Conservation (phyloP, 2,888 invertebrate genomes). For the Lymantria dispar region DNA sequence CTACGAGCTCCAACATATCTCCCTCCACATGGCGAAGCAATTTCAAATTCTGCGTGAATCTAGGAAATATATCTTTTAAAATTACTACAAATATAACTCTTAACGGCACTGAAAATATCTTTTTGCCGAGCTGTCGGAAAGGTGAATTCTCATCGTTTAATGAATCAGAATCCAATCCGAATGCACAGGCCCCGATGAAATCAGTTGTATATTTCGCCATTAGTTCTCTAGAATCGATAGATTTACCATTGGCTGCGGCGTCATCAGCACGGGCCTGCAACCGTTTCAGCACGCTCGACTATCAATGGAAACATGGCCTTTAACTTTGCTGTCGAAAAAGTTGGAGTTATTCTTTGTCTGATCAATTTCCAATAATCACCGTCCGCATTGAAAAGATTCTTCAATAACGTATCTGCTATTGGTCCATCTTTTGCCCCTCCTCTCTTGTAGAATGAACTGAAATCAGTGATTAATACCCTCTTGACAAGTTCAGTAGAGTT, state of each 20-base stretch:
- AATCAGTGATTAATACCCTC: slow-evolving; percentile 17
- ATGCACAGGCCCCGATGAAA: slow-evolving; percentile 52
- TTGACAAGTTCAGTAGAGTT: slow-evolving; percentile 15
- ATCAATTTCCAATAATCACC: slow-evolving; percentile 50
- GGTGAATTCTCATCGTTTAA: slow-evolving; percentile 43
- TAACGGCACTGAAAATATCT: slow-evolving; percentile 6
- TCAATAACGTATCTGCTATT: slow-evolving; percentile 29
- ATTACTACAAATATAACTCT: slow-evolving; percentile 1
- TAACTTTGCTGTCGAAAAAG: slow-evolving; percentile 31
- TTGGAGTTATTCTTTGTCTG: slow-evolving; percentile 37
- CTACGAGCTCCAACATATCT: slow-evolving; percentile 14
- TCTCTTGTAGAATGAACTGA: slow-evolving; percentile 16
- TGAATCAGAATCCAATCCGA: slow-evolving; percentile 44
- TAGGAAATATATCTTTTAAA: slow-evolving; percentile 17
- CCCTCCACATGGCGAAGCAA: slow-evolving; percentile 8
- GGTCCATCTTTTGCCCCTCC: slow-evolving; percentile 13
- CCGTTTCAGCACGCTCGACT: slow-evolving; percentile 41
- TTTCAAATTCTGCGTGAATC: slow-evolving; percentile 10
- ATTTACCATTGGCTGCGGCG: slow-evolving; percentile 19
- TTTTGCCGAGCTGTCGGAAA: slow-evolving; percentile 35
- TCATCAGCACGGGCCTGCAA: slow-evolving; percentile 27
- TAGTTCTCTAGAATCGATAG: slow-evolving; percentile 39
- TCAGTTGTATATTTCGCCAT: slow-evolving; percentile 53
- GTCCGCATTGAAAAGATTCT: slow-evolving; percentile 43
- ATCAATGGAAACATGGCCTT: slow-evolving; percentile 53